A percentile compares a stretch with the other conserved stretches of the same genome.
phyloP scores from a whole-genome alignment of 2,113 vertebrate species.

The Phainopepla nitens region DNA sequence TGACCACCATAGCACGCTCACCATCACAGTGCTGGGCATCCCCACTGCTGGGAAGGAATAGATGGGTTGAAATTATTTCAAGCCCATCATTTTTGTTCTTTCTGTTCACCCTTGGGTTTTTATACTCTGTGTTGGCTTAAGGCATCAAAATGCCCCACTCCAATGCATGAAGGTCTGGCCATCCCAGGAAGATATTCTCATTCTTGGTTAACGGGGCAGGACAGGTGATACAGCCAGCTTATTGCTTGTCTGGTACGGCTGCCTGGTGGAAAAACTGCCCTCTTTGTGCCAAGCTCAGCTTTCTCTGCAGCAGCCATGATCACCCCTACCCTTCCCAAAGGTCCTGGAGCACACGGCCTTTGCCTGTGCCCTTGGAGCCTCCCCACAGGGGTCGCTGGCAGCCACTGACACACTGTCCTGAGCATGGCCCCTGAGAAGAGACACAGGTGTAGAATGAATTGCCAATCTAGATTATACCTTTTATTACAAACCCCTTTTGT shows the following conservation, averaged over 20 bases:
- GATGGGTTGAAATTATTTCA: neutral
- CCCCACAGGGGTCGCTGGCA: too few species aligned
- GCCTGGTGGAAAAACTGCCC: neutral
- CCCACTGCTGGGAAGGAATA: neutral
- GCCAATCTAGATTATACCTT: neutral
- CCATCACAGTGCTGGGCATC: neutral
- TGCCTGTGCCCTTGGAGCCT: neutral
- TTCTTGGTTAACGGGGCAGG: neutral
- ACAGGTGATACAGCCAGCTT: neutral
- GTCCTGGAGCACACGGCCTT: neutral
- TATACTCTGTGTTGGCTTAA: neutral
- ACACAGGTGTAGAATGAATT: neutral
- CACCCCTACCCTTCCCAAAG: neutral
- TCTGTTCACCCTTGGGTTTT: neutral
- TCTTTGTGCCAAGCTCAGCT: neutral
- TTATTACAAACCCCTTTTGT: neutral
- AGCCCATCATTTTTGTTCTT: neutral
- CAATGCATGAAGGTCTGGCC: neutral
- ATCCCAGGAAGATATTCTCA: neutral
- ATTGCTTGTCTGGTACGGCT: rapidly evolving
- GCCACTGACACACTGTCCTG: neutral
- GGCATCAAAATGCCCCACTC: rapidly evolving
- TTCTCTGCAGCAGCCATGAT: neutral
- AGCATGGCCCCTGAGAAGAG: neutral
- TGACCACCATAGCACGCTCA: neutral